Conservation (phyloP, 2,888 invertebrate genomes). For the Luperina testacea region DNA sequence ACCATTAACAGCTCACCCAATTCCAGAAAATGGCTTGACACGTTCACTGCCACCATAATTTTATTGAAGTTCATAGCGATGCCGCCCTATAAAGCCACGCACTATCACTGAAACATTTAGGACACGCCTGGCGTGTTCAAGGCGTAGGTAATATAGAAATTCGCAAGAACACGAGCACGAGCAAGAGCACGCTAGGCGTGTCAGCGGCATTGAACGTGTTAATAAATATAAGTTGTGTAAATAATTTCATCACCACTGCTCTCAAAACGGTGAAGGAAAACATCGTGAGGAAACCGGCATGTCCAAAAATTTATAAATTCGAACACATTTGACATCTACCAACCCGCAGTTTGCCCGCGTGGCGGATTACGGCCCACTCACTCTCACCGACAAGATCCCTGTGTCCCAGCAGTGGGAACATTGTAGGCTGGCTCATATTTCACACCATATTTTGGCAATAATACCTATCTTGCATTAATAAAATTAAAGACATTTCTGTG, state of each 20-base stretch:
- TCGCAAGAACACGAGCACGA: no score
- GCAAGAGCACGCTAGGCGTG: no score
- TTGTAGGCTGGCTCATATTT: background rate
- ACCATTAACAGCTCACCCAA: background rate
- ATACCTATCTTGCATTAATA: background rate
- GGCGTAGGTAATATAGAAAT: no score
- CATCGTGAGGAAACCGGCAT: background rate
- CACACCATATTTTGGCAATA: background rate
- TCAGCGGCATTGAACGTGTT: no score
- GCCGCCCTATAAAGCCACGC: no score
- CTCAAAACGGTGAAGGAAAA: background rate
- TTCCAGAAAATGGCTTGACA: no score
- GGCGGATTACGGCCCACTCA: background rate
- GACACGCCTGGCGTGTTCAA: no score
- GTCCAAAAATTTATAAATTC: background rate
- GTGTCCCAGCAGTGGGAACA: background rate
- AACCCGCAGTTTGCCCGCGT: background rate
- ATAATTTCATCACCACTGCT: no score
- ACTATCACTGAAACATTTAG: no score
- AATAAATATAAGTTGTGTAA: no score
- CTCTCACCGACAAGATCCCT: background rate
- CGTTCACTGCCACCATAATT: no score
- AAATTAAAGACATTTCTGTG: slow-evolving; percentile 1
- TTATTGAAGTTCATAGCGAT: no score
- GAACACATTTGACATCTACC: background rate